Evolutionary conservation across 1,140 invertebrate species (phyloP), one percentile per base, ranked within the genome.

Genomic region (Drosophila subobscura): DNA sequence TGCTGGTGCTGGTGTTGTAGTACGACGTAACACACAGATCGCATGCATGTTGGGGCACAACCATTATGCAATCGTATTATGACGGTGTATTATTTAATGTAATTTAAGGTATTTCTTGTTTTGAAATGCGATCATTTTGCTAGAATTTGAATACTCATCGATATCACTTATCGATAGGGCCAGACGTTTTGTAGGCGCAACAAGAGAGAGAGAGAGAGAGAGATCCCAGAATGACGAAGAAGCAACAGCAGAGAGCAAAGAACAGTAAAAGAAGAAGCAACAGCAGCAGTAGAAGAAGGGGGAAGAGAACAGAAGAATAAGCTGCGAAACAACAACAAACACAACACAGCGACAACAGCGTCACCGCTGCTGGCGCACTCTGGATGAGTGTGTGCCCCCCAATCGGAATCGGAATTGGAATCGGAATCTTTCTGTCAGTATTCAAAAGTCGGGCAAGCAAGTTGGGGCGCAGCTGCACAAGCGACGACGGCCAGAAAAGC

Each of bases 361-460:
- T 51, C 67, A 49, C 8, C 8, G 14, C 6, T 22, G 46, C 14
- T 52, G 59, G 56, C 60, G 40, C 55, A 59, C 40, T 20, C 66
- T 72, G 51, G 57, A 49, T 72, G 67, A 53, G 45, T 25, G 37
- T 59, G 57, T 37, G 57, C 56, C 42, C 65, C 63, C 49, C 68
- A 54, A 72, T 73, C 56, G 50, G 51, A 73, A 55, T 72, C 70
- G 27, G 27, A 73, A 55, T 72, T 66, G 27, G 27, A 27, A 29
- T 37, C 33, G 33, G 33, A 37, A 37, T 12, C 33, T 37, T 72
- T 72, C 61, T 71, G 63, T 73, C 73, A 73, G 71, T 72, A 73
- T 74, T 65, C 47, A 54, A 66, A 75, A 73, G 71, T 73, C 72
- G 72, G 59, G 72, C 70, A 65, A 74, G 71, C 60, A 74, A 74